phyloP scores from a whole-genome alignment of 1,140 invertebrate genomes.

The Ceratina japonica region DNA sequence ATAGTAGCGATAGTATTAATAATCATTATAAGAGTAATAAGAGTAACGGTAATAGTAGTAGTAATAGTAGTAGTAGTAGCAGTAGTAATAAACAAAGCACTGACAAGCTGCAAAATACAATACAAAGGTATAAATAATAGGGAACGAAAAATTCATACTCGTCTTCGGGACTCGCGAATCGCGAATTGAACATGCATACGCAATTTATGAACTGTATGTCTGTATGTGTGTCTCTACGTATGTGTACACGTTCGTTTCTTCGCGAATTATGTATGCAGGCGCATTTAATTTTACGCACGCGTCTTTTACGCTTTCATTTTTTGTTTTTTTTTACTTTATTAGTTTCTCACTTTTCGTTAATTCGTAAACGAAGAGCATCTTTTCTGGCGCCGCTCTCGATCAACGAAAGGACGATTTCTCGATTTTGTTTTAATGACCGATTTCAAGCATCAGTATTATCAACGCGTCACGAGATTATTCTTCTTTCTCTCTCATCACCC shows the following conservation, averaged over 20 bases:
- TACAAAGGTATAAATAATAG: constrained; percentile 66
- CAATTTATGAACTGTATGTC: constrained; percentile 13
- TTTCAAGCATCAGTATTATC: constrained; percentile 58
- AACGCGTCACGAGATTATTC: constrained; percentile 47
- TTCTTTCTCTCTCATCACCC: neutral
- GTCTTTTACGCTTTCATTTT: constrained; percentile 16
- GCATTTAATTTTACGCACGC: constrained; percentile 36
- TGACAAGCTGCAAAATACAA: constrained; percentile 65
- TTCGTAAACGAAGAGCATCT: constrained; percentile 34
- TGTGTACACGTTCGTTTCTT: constrained; percentile 30
- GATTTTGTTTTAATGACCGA: constrained; percentile 45
- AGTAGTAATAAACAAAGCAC: constrained; percentile 59
- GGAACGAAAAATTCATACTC: constrained; percentile 51
- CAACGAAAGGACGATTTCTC: constrained; percentile 61
- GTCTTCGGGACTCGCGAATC: constrained; percentile 30
- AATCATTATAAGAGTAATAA: constrained; percentile 22
- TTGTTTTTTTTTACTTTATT: neutral
- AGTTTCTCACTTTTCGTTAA: neutral
- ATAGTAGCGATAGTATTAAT: constrained; percentile 36
- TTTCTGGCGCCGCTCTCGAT: constrained; percentile 58
- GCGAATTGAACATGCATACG: constrained; percentile 35
- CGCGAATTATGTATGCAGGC: constrained; percentile 45
- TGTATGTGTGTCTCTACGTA: neutral
- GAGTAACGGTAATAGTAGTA: constrained; percentile 37
- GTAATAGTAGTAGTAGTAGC: constrained; percentile 46